Conservation (phyloP, 2,888 invertebrate species). For the Lithosia quadra region DNA sequence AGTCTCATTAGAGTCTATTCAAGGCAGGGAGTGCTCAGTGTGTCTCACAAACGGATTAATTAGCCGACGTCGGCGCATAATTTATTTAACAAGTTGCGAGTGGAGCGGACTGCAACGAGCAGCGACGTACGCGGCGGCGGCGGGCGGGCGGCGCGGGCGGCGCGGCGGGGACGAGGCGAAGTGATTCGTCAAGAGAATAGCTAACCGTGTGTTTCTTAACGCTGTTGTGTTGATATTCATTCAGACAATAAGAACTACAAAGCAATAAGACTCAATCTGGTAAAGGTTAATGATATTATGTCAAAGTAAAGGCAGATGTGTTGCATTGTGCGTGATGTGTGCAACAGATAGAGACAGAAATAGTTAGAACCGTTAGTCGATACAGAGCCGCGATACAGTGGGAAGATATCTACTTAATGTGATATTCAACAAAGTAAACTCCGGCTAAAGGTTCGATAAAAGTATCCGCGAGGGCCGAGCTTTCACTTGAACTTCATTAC, state of each 20-base stretch:
- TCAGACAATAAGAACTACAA: too few relatives aligned
- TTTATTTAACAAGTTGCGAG: conserved; percentile 14
- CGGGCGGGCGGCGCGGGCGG: too few relatives aligned
- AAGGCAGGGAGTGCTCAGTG: background rate
- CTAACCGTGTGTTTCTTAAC: background rate
- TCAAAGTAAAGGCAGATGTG: too few relatives aligned
- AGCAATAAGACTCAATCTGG: too few relatives aligned
- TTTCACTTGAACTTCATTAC: conserved; percentile 12
- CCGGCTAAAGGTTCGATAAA: background rate
- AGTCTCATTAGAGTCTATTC: conserved; percentile 13
- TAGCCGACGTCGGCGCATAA: conserved; percentile 19
- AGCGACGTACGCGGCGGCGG: background rate
- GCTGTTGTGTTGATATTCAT: too few relatives aligned
- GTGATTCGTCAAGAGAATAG: background rate
- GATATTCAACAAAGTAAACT: background rate
- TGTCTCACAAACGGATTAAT: conserved; percentile 37
- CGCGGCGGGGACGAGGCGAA: too few relatives aligned
- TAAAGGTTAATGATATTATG: too few relatives aligned
- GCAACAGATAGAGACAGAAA: too few relatives aligned
- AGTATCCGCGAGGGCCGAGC: background rate
- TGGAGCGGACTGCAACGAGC: background rate
- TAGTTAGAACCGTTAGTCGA: too few relatives aligned
- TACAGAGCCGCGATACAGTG: too few relatives aligned
- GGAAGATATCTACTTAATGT: too few relatives aligned
- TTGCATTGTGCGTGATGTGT: too few relatives aligned